A percentile compares a stretch with the other conserved stretches of the same genome.
These are phyloP conservation scores for Ursus arctos DNA, from an alignment of 2,113 vertebrate genomes.

Conservation along the genomic window DNA sequence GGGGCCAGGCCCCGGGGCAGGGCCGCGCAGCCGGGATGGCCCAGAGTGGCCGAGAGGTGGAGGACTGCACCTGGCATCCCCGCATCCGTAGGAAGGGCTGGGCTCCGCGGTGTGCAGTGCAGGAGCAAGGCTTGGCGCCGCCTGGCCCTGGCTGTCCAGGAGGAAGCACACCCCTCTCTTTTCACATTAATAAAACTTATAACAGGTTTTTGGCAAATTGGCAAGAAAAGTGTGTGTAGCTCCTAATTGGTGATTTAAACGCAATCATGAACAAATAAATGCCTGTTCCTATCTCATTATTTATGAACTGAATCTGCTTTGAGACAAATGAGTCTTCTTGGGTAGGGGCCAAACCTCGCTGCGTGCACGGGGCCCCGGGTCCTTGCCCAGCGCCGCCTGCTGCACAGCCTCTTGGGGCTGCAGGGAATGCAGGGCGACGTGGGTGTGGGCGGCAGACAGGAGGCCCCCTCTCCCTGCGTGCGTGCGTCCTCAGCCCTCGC, in stretches of 20 bases:
- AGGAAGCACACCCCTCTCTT: conserved; percentile 87
- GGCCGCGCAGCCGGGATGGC: rapidly evolving
- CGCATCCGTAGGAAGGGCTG: background rate
- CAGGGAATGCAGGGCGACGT: rapidly evolving
- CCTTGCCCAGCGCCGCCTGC: background rate
- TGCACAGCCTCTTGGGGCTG: background rate
- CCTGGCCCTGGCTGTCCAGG: conserved; percentile 88
- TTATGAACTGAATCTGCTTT: conserved; percentile 88
- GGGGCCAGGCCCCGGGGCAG: background rate
- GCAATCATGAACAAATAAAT: conserved; percentile 90
- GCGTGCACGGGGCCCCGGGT: conserved; percentile 81
- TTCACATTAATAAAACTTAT: conserved; percentile 88
- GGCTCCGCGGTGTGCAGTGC: background rate
- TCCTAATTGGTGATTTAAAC: conserved; percentile 91
- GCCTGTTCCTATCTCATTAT: conserved; percentile 90
- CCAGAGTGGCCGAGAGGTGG: rapidly evolving
- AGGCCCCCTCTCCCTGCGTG: background rate
- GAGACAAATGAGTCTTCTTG: conserved; percentile 87
- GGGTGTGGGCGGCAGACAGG: no score
- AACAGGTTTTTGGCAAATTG: conserved; percentile 89
- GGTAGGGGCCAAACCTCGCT: conserved; percentile 86
- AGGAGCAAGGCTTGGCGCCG: conserved; percentile 82
- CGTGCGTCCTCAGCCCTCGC: no score
- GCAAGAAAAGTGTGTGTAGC: conserved; percentile 87
- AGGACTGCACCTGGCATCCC: background rate